These are phyloP conservation scores for Venusia cambrica DNA, from an alignment of 2,888 invertebrate species.

Conservation along the genomic window DNA sequence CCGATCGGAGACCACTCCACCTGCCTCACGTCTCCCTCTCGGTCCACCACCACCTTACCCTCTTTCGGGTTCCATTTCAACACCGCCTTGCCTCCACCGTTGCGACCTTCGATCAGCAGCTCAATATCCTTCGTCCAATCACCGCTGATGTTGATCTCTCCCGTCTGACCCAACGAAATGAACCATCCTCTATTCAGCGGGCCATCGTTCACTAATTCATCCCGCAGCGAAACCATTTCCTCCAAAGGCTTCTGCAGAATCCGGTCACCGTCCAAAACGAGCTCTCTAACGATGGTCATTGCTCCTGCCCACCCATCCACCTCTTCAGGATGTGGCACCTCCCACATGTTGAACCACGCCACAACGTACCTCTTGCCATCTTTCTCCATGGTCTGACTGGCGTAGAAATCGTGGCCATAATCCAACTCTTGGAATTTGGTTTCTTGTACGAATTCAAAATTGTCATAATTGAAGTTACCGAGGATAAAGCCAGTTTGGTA, in stretches of 20 bases:
- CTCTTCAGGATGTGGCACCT: slow-evolving; percentile 54
- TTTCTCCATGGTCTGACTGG: slow-evolving; percentile 59
- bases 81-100: slow-evolving; percentile 49
- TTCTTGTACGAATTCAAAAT: slow-evolving; percentile 57
- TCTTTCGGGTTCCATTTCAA: slow-evolving; percentile 51
- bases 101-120: slow-evolving; percentile 48
- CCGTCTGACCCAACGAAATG: slow-evolving; percentile 51
- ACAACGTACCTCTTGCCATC: slow-evolving; percentile 59
- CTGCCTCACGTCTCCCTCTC: slow-evolving; percentile 58
- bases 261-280: slow-evolving; percentile 48
- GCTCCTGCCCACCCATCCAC: slow-evolving; percentile 71
- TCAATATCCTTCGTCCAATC: slow-evolving; percentile 49
- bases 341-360: slow-evolving; percentile 75
- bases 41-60: slow-evolving; percentile 55
- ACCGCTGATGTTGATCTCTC: slow-evolving; percentile 51
- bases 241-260: slow-evolving; percentile 60
- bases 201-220: slow-evolving; percentile 38
- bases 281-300: slow-evolving; percentile 63
- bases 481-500: slow-evolving; percentile 68
- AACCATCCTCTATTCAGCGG: slow-evolving; percentile 34
- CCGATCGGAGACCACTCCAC: slow-evolving; percentile 59
- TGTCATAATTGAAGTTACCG: slow-evolving; percentile 65
- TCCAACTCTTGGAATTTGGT: slow-evolving; percentile 65
- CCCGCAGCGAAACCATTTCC: slow-evolving; percentile 47
- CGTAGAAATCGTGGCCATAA: slow-evolving; percentile 74